Evolutionary conservation across 2,797 vertebrate species (phyloP).

Genomic region (Sebastes matsubarae): DNA sequence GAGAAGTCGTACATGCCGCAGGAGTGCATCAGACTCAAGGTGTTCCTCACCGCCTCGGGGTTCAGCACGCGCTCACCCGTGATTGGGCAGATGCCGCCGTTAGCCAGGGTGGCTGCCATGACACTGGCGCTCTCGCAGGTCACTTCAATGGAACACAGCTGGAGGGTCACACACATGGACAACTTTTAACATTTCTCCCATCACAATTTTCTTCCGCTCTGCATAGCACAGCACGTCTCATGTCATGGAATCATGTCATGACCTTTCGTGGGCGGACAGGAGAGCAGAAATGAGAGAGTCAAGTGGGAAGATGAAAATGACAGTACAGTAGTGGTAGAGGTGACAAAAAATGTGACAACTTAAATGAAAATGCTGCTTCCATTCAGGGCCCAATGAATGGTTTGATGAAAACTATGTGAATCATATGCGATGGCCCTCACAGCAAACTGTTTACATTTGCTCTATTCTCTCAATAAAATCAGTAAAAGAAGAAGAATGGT

Average conservation of each 20-base stretch:
- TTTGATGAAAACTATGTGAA: not conserved
- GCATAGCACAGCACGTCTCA: not conserved
- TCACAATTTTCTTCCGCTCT: not conserved
- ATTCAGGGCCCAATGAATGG: not conserved
- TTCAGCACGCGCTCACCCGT: conserved; percentile 94
- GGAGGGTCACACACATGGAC: not conserved
- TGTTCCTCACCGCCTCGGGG: conserved; percentile 95
- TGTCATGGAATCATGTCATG: not conserved
- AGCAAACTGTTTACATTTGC: not conserved
- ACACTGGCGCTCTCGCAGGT: conserved; percentile 97
- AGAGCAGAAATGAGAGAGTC: not conserved
- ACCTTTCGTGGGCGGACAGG: not conserved
- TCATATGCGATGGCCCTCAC: not conserved
- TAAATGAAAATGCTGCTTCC: not conserved
- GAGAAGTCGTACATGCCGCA: conserved; percentile 99
- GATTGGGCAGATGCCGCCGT: conserved; percentile 97
- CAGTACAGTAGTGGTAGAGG: not conserved
- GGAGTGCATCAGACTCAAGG: conserved; percentile 98
- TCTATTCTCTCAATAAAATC: not conserved
- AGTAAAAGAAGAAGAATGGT: not conserved
- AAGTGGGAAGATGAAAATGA: not conserved
- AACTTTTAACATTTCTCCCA: not conserved
- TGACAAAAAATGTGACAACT: not conserved
- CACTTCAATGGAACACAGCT: conserved; percentile 98
- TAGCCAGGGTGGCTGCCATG: conserved; percentile 97